Base-by-base conservation (phyloP, 2,797 vertebrate genomes). In the Sebastes vulpes region DNA sequence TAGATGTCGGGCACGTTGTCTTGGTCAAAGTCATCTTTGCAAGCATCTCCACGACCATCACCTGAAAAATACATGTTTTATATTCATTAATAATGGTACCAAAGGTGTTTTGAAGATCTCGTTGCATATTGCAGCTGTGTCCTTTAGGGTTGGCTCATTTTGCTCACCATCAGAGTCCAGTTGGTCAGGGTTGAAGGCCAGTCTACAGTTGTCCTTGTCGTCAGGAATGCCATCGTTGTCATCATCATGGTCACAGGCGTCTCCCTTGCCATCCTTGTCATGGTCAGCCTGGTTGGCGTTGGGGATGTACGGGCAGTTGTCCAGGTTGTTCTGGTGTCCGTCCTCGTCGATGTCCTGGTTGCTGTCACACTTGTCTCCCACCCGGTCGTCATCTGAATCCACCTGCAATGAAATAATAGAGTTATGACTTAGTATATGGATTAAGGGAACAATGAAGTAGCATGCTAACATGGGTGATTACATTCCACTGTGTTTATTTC, bases 291-390 rank as follows among this genome's bases (percentile, higher is more conserved):
- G 98, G 92, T 99, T 99, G 73, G 98, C 97, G 4, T 99, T 99
- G 35, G 98, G 97, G 78, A 99, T 97, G 59, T 99, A 99, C 1
- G 98, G 98, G 69, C 98, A 99, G 90, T 99, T 99, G 95, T 99
- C 98, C 86, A 99, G 94, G 81, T 99, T 99, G 95, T 99, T 99
- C 93, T 99, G 98, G 93, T 99, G 98, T 64, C 98, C 98, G 2
- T 99, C 98, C 90, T 99, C 98, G 75, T 99, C 98, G 7, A 99
- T 99, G 85, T 99, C 98, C 90, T 99, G 97, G 89, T 99, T 99
- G 87, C 96, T 98, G 93, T 99, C 98, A 58, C 98, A 99, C 61
- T 97, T 96, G 82, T 99, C 98, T 77, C 98, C 98, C 63, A 99
- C 98, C 6, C 85, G 97, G 84, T 99, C 98, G 4, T 98, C 98